A percentile compares a stretch with the other conserved stretches of the same genome.
Conservation (phyloP, 2,888 invertebrate species). For the Callyntrura guangdongensis region DNA sequence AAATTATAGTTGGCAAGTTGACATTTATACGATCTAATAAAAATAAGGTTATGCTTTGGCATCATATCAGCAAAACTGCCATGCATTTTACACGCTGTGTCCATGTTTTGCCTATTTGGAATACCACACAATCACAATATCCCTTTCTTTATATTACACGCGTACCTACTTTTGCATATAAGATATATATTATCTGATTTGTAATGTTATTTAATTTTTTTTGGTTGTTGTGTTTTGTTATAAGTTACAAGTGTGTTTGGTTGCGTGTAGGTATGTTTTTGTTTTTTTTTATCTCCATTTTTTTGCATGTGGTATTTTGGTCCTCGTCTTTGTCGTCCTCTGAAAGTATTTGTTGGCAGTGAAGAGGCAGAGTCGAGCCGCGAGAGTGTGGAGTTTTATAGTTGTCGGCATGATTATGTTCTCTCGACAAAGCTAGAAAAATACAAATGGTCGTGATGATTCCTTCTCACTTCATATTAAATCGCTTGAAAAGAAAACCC, state of each 20-base stretch:
- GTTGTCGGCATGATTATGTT: conserved; percentile 39
- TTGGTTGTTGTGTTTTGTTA: neutral
- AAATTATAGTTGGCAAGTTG: conserved; percentile 67
- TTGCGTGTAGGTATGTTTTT: neutral
- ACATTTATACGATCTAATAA: conserved; percentile 72
- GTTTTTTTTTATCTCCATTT: neutral
- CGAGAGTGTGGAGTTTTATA: neutral
- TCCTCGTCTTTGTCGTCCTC: neutral
- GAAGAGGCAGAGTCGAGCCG: neutral
- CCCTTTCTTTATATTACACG: too few species aligned
- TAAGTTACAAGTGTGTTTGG: neutral
- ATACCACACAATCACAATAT: neutral
- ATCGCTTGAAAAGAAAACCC: conserved; percentile 28
- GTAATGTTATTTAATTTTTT: neutral
- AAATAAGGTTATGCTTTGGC: conserved; percentile 61
- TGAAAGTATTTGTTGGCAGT: neutral
- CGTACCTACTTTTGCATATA: too few species aligned
- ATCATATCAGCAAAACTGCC: neutral
- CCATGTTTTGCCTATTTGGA: neutral
- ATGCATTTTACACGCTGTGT: neutral
- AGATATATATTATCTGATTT: neutral
- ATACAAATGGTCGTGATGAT: conserved; percentile 12
- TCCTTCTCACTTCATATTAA: conserved; percentile 42
- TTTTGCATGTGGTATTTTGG: neutral
- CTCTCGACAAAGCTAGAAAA: neutral